phyloP scores from a whole-genome alignment of 2,888 invertebrate genomes.

The Syritta pipiens region DNA sequence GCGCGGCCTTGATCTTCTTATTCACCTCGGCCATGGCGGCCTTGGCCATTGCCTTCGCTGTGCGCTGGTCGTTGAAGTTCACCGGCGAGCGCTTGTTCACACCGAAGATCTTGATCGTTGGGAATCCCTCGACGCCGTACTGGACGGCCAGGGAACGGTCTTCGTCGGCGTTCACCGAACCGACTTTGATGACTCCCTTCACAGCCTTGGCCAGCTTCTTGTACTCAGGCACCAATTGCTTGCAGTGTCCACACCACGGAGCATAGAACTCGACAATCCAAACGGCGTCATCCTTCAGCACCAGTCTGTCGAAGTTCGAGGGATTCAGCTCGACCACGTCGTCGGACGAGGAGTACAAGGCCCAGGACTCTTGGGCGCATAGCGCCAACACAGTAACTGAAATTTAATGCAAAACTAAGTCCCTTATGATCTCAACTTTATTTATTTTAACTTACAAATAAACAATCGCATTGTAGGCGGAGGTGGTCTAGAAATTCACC shows the following conservation, averaged over 20 bases:
- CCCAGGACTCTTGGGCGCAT: constrained; percentile 70
- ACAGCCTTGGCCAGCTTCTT: constrained; percentile 95
- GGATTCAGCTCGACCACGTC: constrained; percentile 93
- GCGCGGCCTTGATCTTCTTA: constrained; percentile 85
- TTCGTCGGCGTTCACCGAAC: constrained; percentile 95
- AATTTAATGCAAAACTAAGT: background rate
- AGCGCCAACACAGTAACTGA: constrained; percentile 39
- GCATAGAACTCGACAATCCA: constrained; percentile 95
- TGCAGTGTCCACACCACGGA: constrained; percentile 97
- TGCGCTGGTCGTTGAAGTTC: constrained; percentile 91
- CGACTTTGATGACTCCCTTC: constrained; percentile 96
- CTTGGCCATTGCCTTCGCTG: constrained; percentile 92
- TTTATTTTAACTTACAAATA: constrained; percentile 42
- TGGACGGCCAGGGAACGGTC: constrained; percentile 89
- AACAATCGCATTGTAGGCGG: constrained; percentile 44
- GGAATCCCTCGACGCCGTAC: constrained; percentile 94
- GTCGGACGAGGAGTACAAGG: constrained; percentile 85
- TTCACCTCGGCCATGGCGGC: constrained; percentile 89
- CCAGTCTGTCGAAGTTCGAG: constrained; percentile 91
- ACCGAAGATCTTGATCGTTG: constrained; percentile 97
- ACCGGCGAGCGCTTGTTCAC: constrained; percentile 89
- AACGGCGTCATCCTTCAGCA: constrained; percentile 89
- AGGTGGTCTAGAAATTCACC: constrained; percentile 22
- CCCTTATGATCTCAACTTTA: too few relatives aligned
- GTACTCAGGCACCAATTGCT: constrained; percentile 94